Percentiles rank a stretch among this genome's conserved stretches.
phyloP scores from a whole-genome alignment of 37 sponge, comb jelly and placozoan species.

The Ianthella basta region DNA sequence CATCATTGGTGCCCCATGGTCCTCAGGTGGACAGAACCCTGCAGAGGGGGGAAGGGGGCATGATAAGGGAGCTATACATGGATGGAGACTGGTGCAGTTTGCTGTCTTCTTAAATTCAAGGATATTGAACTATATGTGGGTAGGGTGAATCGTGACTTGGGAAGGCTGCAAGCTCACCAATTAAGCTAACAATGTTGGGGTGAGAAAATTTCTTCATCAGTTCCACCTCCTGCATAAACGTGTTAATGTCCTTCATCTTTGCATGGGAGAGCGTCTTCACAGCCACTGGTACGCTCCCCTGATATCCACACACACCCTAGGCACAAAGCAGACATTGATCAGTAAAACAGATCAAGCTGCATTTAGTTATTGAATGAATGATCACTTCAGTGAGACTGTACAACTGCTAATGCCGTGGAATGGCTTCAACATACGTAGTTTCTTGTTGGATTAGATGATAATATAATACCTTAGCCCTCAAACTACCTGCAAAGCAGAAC shows the following conservation, averaged over 20 bases:
- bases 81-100: too few species aligned
- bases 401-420: too few species aligned
- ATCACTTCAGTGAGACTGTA: too few species aligned
- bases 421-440: too few species aligned
- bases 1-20: constrained; percentile 25
- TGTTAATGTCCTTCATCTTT: constrained; percentile 26
- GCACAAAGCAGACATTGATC: neutral
- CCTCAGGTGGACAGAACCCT: constrained; percentile 25
- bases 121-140: too few species aligned
- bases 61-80: too few species aligned
- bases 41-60: neutral
- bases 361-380: too few species aligned
- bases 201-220: constrained; percentile 31
- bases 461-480: too few species aligned
- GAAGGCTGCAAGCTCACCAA: constrained; percentile 18
- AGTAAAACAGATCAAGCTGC: neutral
- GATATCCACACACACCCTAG: constrained; percentile 15
- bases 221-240: constrained; percentile 22
- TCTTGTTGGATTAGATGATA: too few species aligned
- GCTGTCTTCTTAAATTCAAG: too few species aligned
- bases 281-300: constrained; percentile 15
- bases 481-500: neutral
- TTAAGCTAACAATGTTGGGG: constrained; percentile 20
- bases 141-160: too few species aligned
- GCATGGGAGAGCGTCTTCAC: constrained; percentile 14